Evolutionary conservation across 2,888 invertebrate genomes (phyloP), one percentile per base, ranked within the genome.

Genomic region (Amphipoea oculea): DNA sequence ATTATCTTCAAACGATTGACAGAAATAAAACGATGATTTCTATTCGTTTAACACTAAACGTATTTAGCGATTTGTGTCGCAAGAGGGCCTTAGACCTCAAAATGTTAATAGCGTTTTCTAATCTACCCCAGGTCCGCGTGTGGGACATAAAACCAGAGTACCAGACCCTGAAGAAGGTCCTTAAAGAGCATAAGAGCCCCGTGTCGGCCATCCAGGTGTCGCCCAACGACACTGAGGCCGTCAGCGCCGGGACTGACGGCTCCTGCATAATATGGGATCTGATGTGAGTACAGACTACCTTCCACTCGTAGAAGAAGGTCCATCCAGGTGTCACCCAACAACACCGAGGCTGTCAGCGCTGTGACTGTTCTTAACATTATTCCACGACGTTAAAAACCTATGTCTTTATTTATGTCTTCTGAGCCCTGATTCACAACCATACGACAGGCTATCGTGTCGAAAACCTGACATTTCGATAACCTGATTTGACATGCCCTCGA

Each of bases 221-320:
- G 51, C 97, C 97, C 81, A 97, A 98, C 90, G 98, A 99, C 91
- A 97, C 97, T 0, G 98, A 99, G 94, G 98, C 99, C 0, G 98
- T 99, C 29, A 99, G 99, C 91, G 98, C 99, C 0, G 98, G 99
- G 68, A 98, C 98, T 0, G 99, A 99, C 95, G 99, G 99, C 20
- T 98, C 99, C 6, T 99, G 99, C 92, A 99, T 99, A 87, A 98
- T 99, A 84, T 99, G 99, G 99, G 98, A 99, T 92, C 96, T 99
- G 40, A 95, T 97, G 98, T 98, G 93, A 97, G 96, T 75, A 40
- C 45, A 45, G 17, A 57, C 40, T 57, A 40, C 11, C 74, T 42
- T 73, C 12, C 23, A 71, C 23, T 51, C 9, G 17, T 70, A 62
- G 74, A 95, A 98, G 88, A 98, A 98, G 68, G 98, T 98, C 98